Conservation (phyloP, 2,888 invertebrate species). For the Parnassius orleans region DNA sequence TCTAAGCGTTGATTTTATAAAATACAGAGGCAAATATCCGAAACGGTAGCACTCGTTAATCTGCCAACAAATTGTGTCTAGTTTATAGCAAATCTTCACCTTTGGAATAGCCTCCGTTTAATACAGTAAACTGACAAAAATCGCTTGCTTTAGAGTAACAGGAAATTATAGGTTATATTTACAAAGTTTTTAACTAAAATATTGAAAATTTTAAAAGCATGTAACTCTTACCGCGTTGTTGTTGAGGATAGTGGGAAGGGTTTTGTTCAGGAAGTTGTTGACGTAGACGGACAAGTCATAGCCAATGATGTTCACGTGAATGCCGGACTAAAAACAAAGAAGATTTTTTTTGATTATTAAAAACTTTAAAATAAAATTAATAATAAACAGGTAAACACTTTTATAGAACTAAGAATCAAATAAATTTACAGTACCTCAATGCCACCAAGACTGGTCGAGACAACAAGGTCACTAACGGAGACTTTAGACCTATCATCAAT, state of each 20-base stretch:
- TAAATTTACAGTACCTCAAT: slow-evolving; percentile 13
- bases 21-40: no score
- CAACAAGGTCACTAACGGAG: slow-evolving; percentile 3
- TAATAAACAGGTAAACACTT: not conserved
- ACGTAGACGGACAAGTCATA: slow-evolving; percentile 30
- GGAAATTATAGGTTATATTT: no score
- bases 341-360: not conserved
- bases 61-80: no score
- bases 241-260: slow-evolving; percentile 33
- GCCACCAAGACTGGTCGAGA: not conserved
- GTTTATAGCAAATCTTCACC: no score
- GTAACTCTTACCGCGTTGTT: slow-evolving; percentile 34
- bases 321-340: slow-evolving; percentile 35
- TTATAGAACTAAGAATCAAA: not conserved
- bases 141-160: no score
- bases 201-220: no score
- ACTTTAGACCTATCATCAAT: not conserved
- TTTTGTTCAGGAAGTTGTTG: slow-evolving; percentile 33
- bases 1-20: no score
- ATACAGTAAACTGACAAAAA: no score
- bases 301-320: slow-evolving; percentile 30
- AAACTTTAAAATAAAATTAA: not conserved
- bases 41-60: no score
- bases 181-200: no score
- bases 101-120: no score